phyloP scores from a whole-genome alignment of 35 echinoderm and acorn worm species.

The Hemicentrotus pulcherrimus region DNA sequence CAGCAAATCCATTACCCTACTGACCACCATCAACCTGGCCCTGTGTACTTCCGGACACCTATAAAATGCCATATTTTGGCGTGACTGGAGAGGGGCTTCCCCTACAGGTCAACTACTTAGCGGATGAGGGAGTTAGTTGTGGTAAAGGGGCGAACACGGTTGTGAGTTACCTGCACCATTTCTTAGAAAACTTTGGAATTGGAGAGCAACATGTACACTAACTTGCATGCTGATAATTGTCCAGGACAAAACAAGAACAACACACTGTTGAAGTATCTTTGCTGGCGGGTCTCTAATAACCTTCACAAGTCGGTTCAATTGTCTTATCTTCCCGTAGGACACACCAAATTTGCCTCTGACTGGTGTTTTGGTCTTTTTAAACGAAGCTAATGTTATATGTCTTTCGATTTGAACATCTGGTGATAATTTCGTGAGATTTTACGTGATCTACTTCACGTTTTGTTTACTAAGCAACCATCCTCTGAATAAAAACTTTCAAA shows the following conservation, averaged over 20 bases:
- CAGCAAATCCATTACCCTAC: background rate
- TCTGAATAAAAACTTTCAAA: no score
- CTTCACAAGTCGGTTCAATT: background rate
- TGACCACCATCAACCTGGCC: background rate
- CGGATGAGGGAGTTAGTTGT: background rate
- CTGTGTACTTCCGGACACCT: background rate
- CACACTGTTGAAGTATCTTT: background rate
- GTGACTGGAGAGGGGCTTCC: background rate
- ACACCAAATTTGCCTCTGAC: background rate
- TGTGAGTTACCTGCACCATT: background rate
- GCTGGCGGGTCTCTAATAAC: background rate
- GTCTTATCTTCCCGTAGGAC: background rate
- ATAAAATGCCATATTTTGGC: background rate
- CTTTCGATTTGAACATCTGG: no score
- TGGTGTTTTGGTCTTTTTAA: conserved; percentile 1
- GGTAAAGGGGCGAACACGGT: background rate
- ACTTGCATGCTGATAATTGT: background rate
- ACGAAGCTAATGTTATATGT: no score
- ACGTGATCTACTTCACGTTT: no score
- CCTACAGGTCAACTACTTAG: background rate
- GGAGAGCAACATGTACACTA: background rate
- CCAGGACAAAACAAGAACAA: background rate
- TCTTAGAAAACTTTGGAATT: background rate
- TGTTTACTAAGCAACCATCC: no score
- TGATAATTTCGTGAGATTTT: no score